Evolutionary conservation across 1,140 invertebrate genomes (phyloP).

Genomic region (Telenomus remus): DNA sequence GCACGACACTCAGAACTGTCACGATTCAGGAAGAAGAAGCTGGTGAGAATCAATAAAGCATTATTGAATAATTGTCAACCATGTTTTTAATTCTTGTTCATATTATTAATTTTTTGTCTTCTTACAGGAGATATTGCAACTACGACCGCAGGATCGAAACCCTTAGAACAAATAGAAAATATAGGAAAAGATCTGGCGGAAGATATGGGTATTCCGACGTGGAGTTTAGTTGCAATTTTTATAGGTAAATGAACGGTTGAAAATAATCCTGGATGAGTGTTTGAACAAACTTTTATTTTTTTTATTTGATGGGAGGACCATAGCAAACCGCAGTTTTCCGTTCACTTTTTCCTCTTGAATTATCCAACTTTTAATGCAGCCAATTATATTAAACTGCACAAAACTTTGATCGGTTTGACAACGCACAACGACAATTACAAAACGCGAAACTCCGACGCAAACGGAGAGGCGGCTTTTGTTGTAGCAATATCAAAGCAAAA

Average conservation of each 20-base stretch:
- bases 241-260: constrained; percentile 75
- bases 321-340: no score
- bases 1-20: constrained; percentile 42
- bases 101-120: no score
- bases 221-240: constrained; percentile 84
- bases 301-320: no score
- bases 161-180: constrained; percentile 67
- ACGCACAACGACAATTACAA: no score
- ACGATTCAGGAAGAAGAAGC: constrained; percentile 45
- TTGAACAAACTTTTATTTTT: neutral
- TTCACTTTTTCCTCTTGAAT: no score
- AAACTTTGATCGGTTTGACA: no score
- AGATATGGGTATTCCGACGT: constrained; percentile 82
- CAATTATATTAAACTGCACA: no score
- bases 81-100: no score
- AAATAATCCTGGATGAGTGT: neutral
- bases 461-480: no score
- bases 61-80: neutral
- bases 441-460: no score
- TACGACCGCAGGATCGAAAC: constrained; percentile 48
- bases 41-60: constrained; percentile 14
- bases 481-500: no score
- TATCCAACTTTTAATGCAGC: no score
- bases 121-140: constrained; percentile 42
- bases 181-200: constrained; percentile 77